Conservation (phyloP, 2,113 vertebrate genomes). For the Oreochromis niloticus region DNA sequence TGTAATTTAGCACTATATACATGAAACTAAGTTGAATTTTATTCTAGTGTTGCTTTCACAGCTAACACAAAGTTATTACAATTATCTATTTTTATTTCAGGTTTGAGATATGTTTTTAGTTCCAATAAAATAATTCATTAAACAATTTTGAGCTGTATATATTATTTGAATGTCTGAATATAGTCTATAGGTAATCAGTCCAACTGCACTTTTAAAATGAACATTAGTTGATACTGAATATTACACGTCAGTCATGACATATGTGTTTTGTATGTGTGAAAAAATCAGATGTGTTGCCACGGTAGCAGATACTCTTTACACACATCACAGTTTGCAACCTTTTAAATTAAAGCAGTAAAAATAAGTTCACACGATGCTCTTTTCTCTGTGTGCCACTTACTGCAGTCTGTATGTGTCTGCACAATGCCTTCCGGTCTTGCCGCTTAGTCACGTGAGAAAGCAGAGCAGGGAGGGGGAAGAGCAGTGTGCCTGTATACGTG, state of each 20-base stretch:
- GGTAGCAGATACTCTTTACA: no score
- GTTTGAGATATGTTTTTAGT: not conserved
- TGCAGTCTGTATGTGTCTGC: rapidly evolving
- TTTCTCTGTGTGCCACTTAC: not conserved
- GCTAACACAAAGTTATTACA: not conserved
- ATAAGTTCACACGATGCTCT: not conserved
- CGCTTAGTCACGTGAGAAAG: not conserved
- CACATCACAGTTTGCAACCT: not conserved
- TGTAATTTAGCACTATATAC: rapidly evolving
- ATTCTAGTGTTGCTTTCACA: not conserved
- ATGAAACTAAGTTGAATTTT: rapidly evolving
- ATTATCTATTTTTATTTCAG: not conserved
- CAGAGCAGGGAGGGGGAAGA: not conserved
- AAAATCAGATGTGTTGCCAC: not conserved
- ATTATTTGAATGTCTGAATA: not conserved
- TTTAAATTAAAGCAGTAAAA: not conserved
- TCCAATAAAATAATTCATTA: not conserved
- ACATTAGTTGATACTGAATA: not conserved
- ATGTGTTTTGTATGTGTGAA: not conserved
- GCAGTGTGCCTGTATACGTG: not conserved
- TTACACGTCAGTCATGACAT: rapidly evolving
- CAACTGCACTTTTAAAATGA: not conserved
- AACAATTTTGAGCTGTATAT: not conserved
- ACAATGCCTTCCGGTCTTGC: not conserved
- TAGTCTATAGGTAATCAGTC: not conserved